Percentiles rank a stretch among this genome's conserved stretches.
phyloP scores from a whole-genome alignment of 2,888 invertebrate species.

The Fragum whitleyi region DNA sequence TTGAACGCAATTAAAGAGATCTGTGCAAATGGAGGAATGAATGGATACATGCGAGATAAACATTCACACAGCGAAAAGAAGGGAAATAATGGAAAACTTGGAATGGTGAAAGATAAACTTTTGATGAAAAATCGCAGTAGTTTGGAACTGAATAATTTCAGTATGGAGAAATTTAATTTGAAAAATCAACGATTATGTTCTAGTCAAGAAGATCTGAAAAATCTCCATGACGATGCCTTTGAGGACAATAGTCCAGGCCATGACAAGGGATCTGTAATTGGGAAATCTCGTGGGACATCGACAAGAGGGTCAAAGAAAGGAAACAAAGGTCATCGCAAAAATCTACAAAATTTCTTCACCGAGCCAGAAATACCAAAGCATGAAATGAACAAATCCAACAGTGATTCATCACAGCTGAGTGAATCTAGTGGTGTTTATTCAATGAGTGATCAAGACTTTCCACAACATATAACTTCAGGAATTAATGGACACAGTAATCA shows the following conservation, averaged over 20 bases:
- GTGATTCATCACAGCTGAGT: slow-evolving; percentile 60
- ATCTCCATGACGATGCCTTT: slow-evolving; percentile 2
- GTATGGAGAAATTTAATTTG: slow-evolving; percentile 67
- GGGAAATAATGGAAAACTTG: slow-evolving; percentile 65
- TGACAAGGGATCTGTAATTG: slow-evolving; percentile 2
- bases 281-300: slow-evolving; percentile 32
- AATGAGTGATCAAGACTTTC: slow-evolving; percentile 50
- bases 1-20: slow-evolving; percentile 73
- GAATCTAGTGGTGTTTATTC: slow-evolving; percentile 59
- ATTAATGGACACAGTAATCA: slow-evolving; percentile 31
- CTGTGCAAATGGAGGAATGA: slow-evolving; percentile 71
- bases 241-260: slow-evolving; percentile 16
- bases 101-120: slow-evolving; percentile 73
- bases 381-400: slow-evolving; percentile 49
- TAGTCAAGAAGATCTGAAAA: slow-evolving; percentile 77
- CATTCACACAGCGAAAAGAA: slow-evolving; percentile 46
- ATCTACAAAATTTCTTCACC: slow-evolving; percentile 51
- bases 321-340: slow-evolving; percentile 18
- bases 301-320: slow-evolving; percentile 6
- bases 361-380: slow-evolving; percentile 38
- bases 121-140: slow-evolving; percentile 76
- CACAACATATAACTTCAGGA: slow-evolving; percentile 8
- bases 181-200: slow-evolving; percentile 69
- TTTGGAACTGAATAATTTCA: slow-evolving; percentile 74
- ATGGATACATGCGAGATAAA: slow-evolving; percentile 68